Conservation (phyloP, 2,797 vertebrate genomes). For the Phoxinus dragarum region DNA sequence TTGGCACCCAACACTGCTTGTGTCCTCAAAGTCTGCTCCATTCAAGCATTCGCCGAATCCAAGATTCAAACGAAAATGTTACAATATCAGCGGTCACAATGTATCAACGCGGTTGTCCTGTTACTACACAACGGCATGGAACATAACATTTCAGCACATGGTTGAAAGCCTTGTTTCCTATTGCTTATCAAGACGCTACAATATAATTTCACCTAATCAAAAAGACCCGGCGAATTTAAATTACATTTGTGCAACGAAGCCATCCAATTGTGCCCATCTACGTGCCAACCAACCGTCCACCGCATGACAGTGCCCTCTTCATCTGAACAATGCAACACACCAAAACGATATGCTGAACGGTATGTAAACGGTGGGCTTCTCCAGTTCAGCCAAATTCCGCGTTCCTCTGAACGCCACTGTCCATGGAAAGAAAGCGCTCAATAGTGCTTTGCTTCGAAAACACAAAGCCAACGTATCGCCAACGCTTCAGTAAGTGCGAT, state of each 20-base stretch:
- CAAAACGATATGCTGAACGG: slow-evolving; percentile 30
- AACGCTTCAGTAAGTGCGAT: slow-evolving; percentile 36
- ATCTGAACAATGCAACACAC: slow-evolving; percentile 53
- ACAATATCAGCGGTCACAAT: slow-evolving; percentile 16
- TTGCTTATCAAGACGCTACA: slow-evolving; percentile 8
- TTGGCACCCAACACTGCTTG: background rate
- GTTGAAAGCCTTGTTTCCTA: slow-evolving; percentile 10
- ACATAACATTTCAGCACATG: slow-evolving; percentile 43
- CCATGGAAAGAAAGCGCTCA: slow-evolving; percentile 31
- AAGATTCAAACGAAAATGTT: slow-evolving; percentile 15
- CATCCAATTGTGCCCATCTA: slow-evolving; percentile 39
- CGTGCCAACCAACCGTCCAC: slow-evolving; percentile 39
- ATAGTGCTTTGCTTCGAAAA: slow-evolving; percentile 37
- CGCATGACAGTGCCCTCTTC: slow-evolving; percentile 48
- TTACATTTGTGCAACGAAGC: slow-evolving; percentile 7
- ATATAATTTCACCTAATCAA: background rate
- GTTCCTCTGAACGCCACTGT: slow-evolving; percentile 45
- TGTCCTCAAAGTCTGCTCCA: slow-evolving; percentile 10
- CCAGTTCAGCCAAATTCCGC: slow-evolving; percentile 50
- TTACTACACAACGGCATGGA: slow-evolving; percentile 35
- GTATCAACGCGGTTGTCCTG: slow-evolving; percentile 24
- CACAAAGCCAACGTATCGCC: slow-evolving; percentile 29
- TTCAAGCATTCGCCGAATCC: slow-evolving; percentile 1
- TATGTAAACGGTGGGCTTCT: slow-evolving; percentile 43
- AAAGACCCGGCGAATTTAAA: slow-evolving; percentile 2